Conservation (phyloP, 2,113 vertebrate genomes). For the Sula dactylatra region DNA sequence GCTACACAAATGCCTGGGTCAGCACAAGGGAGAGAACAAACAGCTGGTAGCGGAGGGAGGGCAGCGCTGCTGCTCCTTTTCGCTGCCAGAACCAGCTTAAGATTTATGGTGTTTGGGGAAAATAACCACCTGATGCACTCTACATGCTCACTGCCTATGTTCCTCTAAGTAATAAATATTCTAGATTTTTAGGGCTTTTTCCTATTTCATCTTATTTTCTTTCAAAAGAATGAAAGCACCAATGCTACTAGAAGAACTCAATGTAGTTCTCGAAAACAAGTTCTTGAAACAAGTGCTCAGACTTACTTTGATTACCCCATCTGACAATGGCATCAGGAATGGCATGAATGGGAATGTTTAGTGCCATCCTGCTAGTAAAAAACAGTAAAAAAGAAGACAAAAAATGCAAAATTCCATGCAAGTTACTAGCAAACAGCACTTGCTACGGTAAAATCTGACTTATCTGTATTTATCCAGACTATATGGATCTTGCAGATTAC, state of each 20-base stretch:
- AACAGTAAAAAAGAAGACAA: background rate
- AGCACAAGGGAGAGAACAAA: conserved; percentile 39
- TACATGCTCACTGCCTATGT: background rate
- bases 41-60: background rate
- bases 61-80: background rate
- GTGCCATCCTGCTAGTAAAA: background rate
- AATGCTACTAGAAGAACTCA: background rate
- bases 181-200: background rate
- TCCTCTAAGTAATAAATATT: background rate
- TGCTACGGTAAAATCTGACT: background rate
- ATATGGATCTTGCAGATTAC: background rate
- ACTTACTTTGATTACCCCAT: background rate
- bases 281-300: background rate
- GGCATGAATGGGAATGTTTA: background rate
- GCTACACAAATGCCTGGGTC: conserved; percentile 14
- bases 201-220: background rate
- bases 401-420: background rate
- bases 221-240: background rate
- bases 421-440: background rate
- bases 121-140: conserved; percentile 32
- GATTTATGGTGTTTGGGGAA: conserved; percentile 9
- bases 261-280: background rate
- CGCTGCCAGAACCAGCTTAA: background rate
- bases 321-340: background rate
- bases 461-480: background rate